phyloP scores from a whole-genome alignment of 2,797 vertebrate species.

The Eidolon dupreanum region DNA sequence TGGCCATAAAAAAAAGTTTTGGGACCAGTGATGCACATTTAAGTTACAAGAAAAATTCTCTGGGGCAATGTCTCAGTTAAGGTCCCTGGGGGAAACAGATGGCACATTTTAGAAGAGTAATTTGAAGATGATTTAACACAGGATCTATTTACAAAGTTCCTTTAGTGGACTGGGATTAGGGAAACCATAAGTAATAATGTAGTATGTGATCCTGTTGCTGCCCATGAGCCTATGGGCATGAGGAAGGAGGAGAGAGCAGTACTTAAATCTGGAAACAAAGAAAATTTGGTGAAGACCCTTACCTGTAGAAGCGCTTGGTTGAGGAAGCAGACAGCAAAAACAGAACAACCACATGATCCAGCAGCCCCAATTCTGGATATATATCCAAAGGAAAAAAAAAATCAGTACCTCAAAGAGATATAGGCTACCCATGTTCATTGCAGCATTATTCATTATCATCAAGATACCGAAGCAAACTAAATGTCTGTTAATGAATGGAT shows the following conservation, averaged over 20 bases:
- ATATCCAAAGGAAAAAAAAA: background rate
- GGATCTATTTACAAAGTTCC: background rate
- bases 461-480: background rate
- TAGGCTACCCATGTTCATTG: background rate
- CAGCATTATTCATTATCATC: background rate
- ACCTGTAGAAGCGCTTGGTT: background rate
- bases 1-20: background rate
- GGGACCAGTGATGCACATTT: slow-evolving; percentile 49
- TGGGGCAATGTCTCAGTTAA: background rate
- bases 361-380: background rate
- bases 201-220: background rate
- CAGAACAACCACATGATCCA: background rate
- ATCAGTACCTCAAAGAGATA: background rate
- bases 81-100: slow-evolving; percentile 56
- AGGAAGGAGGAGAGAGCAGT: background rate
- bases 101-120: slow-evolving; percentile 46
- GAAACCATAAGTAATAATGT: background rate
- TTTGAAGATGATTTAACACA: slow-evolving; percentile 54
- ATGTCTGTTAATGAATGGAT: background rate
- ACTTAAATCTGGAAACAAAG: background rate
- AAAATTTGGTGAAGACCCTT: background rate
- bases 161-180: background rate
- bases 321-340: background rate
- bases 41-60: slow-evolving; percentile 48
- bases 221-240: background rate